These are phyloP conservation scores for Miniopterus natalensis DNA, from an alignment of 2,113 vertebrate species.

Conservation along the genomic window DNA sequence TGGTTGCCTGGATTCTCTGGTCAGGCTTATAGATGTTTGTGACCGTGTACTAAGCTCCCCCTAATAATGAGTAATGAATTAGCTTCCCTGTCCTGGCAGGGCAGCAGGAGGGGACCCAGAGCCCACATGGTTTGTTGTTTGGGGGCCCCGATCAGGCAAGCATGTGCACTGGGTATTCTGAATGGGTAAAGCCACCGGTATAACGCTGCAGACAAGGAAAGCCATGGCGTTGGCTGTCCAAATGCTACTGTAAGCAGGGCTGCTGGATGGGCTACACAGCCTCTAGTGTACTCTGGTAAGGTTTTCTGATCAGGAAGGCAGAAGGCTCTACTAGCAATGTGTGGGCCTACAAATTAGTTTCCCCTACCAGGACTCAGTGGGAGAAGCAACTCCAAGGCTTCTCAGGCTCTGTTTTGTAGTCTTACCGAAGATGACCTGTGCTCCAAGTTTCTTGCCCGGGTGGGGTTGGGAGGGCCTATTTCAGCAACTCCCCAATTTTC, in stretches of 20 bases:
- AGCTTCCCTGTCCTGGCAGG: background rate
- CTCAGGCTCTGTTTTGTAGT: background rate
- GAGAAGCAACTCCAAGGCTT: background rate
- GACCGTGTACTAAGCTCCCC: background rate
- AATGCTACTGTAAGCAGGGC: background rate
- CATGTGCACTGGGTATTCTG: background rate
- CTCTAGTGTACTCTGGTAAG: background rate
- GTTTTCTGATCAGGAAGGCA: background rate
- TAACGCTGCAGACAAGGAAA: background rate
- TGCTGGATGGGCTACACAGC: background rate
- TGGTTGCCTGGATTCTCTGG: background rate
- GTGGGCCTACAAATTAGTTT: background rate
- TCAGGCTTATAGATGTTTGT: background rate
- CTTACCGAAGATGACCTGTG: background rate
- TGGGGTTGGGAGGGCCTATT: background rate
- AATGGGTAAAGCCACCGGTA: background rate
- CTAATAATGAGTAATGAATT: no score
- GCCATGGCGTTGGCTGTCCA: background rate
- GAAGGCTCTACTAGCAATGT: background rate
- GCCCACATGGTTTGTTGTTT: background rate
- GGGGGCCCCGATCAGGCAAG: background rate
- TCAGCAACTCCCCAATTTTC: background rate
- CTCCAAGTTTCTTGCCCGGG: background rate
- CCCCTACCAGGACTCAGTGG: background rate
- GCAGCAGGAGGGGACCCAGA: background rate